phyloP scores from a whole-genome alignment of 2,113 vertebrate genomes.

The Cnemophilus loriae region DNA sequence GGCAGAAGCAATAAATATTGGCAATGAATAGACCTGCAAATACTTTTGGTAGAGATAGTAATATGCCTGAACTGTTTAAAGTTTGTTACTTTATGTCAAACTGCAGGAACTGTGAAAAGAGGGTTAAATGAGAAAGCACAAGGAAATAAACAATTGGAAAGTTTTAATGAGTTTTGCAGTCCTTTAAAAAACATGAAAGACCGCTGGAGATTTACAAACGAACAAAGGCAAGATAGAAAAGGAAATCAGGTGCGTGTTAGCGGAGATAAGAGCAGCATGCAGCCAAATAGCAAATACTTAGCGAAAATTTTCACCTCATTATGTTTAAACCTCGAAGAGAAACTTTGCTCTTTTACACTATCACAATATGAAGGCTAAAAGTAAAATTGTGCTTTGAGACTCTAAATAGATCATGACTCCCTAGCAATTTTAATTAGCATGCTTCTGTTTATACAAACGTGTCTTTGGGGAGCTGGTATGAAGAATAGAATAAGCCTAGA shows the following conservation, averaged over 20 bases:
- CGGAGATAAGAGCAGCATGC: constrained; percentile 23
- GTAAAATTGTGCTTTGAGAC: constrained; percentile 38
- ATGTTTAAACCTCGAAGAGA: constrained; percentile 43
- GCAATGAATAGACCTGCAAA: background rate
- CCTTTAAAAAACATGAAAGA: constrained; percentile 53
- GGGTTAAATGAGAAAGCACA: constrained; percentile 2
- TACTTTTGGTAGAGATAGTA: background rate
- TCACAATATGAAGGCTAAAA: constrained; percentile 19
- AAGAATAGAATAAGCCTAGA: constrained; percentile 19
- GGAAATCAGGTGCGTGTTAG: constrained; percentile 52
- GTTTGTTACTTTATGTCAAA: background rate
- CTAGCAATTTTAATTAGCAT: constrained; percentile 49
- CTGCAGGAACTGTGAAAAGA: background rate
- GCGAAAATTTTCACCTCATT: constrained; percentile 27
- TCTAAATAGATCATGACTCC: constrained; percentile 31
- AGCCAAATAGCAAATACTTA: constrained; percentile 36
- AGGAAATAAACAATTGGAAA: constrained; percentile 51
- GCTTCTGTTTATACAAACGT: constrained; percentile 33
- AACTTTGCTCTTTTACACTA: constrained; percentile 42
- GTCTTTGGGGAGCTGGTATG: background rate
- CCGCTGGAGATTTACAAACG: background rate
- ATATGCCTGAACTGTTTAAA: background rate
- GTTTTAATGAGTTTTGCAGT: constrained; percentile 46
- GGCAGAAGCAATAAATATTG: background rate
- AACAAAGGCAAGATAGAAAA: constrained; percentile 51